phyloP scores from a whole-genome alignment of 2,113 vertebrate genomes.

The Eublepharis macularius region DNA sequence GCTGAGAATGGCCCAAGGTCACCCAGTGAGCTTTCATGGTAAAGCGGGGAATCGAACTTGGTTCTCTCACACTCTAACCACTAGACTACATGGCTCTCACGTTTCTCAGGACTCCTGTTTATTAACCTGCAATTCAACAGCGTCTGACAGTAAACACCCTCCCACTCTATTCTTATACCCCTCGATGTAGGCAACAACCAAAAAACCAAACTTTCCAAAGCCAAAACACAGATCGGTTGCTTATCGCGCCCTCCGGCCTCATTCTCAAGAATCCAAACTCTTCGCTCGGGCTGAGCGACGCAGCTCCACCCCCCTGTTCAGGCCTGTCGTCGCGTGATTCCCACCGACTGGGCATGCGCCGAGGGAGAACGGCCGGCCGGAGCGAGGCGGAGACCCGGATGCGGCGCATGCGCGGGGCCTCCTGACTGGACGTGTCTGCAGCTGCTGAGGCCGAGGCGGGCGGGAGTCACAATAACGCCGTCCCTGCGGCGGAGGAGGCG shows the following conservation, averaged over 20 bases:
- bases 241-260: background rate
- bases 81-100: too few relatives aligned
- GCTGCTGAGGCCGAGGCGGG: background rate
- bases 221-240: background rate
- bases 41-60: too few relatives aligned
- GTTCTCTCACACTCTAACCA: too few relatives aligned
- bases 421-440: background rate
- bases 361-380: background rate
- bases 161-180: too few relatives aligned
- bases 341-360: background rate
- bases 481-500: background rate
- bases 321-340: too few relatives aligned
- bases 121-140: too few relatives aligned
- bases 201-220: background rate
- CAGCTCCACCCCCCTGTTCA: too few relatives aligned
- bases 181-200: background rate
- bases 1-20: too few relatives aligned
- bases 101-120: too few relatives aligned
- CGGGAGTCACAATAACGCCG: background rate
- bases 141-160: too few relatives aligned
- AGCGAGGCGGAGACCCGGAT: background rate
- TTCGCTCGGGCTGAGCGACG: background rate
- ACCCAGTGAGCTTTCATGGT: too few relatives aligned
- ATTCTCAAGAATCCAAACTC: background rate
- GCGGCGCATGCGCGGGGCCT: slow-evolving; percentile 7